Evolutionary conservation across 2,888 invertebrate genomes (phyloP).

Genomic region (Hermaeophaga mercurialis): DNA sequence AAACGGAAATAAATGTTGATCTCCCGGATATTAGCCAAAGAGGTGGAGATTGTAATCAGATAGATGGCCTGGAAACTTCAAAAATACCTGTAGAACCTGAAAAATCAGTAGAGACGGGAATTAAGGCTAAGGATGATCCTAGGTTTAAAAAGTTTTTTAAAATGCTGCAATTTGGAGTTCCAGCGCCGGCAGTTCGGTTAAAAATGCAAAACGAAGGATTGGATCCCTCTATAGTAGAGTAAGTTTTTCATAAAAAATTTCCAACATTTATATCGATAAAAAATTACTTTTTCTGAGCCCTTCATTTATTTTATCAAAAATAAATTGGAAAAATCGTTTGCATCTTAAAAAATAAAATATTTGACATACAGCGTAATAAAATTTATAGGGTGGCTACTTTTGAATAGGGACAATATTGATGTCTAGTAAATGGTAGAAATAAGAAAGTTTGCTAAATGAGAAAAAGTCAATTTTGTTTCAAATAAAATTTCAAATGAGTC

Average conservation of each 20-base stretch:
- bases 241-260: constrained; percentile 47
- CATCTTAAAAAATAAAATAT: no score
- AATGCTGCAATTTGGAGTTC: constrained; percentile 89
- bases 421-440: no score
- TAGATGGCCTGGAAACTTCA: constrained; percentile 29
- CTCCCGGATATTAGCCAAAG: constrained; percentile 23
- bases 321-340: no score
- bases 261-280: no score
- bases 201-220: constrained; percentile 86
- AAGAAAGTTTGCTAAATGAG: no score
- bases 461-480: no score
- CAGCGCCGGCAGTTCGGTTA: constrained; percentile 77
- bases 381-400: no score
- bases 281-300: no score
- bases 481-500: no score
- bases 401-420: no score
- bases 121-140: constrained; percentile 62
- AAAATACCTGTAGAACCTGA: not conserved
- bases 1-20: constrained; percentile 19
- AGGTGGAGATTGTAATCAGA: constrained; percentile 13
- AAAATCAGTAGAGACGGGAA: not conserved
- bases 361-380: no score
- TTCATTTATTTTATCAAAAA: no score
- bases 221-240: constrained; percentile 74
- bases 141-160: constrained; percentile 81